Percentiles rank a stretch among this genome's conserved stretches.
phyloP scores from a whole-genome alignment of 2,113 vertebrate genomes.

The Redunca redunca region DNA sequence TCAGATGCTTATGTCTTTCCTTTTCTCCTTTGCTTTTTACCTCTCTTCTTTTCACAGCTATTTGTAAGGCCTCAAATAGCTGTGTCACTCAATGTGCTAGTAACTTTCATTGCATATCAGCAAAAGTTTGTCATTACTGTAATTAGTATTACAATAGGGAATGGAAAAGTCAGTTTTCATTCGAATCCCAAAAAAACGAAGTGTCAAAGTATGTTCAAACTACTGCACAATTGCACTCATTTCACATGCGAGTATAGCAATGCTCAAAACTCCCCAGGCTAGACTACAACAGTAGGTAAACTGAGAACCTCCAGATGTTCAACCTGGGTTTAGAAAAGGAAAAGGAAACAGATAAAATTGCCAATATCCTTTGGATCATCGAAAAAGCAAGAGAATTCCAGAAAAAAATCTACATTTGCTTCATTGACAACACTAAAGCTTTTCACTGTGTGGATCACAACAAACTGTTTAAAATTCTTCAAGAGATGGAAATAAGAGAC shows the following conservation, averaged over 20 bases:
- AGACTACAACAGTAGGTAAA: neutral
- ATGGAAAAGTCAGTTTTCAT: neutral
- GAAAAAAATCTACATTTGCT: neutral
- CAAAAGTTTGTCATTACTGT: neutral
- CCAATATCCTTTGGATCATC: neutral
- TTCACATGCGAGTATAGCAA: neutral
- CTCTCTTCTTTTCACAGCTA: no score
- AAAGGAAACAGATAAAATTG: neutral
- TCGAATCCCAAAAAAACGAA: fast-evolving
- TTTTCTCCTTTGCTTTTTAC: no score
- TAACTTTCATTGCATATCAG: neutral
- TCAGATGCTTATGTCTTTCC: no score
- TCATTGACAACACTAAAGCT: neutral
- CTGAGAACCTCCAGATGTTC: neutral
- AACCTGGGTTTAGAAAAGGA: neutral
- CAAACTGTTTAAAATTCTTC: neutral
- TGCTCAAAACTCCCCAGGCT: neutral
- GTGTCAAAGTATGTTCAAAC: neutral
- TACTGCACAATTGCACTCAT: neutral
- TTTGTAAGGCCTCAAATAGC: no score
- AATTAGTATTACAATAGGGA: neutral
- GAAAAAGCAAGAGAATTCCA: neutral
- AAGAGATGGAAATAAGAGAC: neutral
- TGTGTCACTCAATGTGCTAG: neutral
- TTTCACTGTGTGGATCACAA: neutral